Base-by-base conservation (phyloP, 30 jellyfish, hydroid and myxozoan genomes). In the Cassiopea xamachana region DNA sequence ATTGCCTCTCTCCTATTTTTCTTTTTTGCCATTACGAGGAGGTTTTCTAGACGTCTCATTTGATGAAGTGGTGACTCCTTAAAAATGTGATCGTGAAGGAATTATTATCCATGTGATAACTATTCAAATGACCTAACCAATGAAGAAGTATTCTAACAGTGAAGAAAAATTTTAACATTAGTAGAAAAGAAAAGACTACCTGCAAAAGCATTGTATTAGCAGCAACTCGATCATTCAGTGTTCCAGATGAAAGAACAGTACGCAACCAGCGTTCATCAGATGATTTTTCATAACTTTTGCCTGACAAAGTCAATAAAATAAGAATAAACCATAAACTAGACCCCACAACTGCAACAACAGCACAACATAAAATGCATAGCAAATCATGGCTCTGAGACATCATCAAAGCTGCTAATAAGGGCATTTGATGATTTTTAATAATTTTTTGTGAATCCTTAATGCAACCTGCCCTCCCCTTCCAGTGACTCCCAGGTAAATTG, bases 61-160 rank as follows among this genome's bases (percentile, higher is more conserved):
- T 92, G 90, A 84, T 96, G 99, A 48, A 96, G 89, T 15, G 98
- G 98, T 1, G 99, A 88, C 50, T 96, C 99, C 99, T 96, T 71
- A 4, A 27, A 64, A 27, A 27, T 27, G 39, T 27, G 39, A 27
- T 27, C 39, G 39, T 27, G 39, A 27, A 27, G 39, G 39, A 27
- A 27, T 27, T 27, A 27, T 27, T 27, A 27, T 27, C 39, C 39
- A 27, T 27, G 39, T 27, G 39, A 27, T 27, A 27, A 27, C 39
- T 27, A 27, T 27, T 27, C 39, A 27, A 27, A 27, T 27, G 39
- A 27, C 39, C 39, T 27, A 27, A 27, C 39, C 39, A 27, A 27
- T 27, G 39, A 27, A 27, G n/a, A 27, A 27, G 39, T 27, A 27
- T 27, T 27, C 39, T 27, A 27, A 27, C 39, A 27, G 39, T 27